phyloP scores from a whole-genome alignment of 2,797 vertebrate genomes.

The Potorous gilbertii region DNA sequence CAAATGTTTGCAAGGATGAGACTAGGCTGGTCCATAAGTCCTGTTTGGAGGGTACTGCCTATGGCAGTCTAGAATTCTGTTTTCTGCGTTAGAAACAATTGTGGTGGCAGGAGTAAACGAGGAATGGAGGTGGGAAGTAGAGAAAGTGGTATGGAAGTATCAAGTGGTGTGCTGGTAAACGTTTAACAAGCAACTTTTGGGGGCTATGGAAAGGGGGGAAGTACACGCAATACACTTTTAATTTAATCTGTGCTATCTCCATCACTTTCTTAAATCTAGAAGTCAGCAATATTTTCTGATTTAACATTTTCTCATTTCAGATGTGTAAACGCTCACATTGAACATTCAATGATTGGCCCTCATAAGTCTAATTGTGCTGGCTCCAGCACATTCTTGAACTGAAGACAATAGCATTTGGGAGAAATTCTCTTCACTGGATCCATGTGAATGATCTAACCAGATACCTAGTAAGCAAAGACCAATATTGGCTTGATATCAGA shows the following conservation, averaged over 20 bases:
- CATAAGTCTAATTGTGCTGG: neutral
- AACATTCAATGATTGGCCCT: neutral
- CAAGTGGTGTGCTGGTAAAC: neutral
- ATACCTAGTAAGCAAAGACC: neutral
- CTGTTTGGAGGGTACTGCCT: too few species aligned
- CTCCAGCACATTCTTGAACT: neutral
- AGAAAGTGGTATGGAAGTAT: neutral
- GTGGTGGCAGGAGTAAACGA: neutral
- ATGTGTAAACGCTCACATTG: neutral
- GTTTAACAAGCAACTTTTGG: neutral
- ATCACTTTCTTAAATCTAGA: neutral
- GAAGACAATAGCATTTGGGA: neutral
- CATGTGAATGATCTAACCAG: neutral
- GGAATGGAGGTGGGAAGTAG: neutral
- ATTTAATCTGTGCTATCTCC: neutral
- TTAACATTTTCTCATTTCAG: neutral
- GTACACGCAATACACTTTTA: neutral
- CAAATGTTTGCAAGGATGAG: neutral
- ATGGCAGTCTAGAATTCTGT: neutral
- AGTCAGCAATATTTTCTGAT: neutral
- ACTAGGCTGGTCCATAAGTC: too few species aligned
- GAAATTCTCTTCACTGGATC: neutral
- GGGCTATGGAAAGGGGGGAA: neutral
- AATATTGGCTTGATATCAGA: neutral
- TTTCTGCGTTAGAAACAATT: neutral